Evolutionary conservation across 2,888 invertebrate genomes (phyloP).

Genomic region (Crocallis elinguaria): DNA sequence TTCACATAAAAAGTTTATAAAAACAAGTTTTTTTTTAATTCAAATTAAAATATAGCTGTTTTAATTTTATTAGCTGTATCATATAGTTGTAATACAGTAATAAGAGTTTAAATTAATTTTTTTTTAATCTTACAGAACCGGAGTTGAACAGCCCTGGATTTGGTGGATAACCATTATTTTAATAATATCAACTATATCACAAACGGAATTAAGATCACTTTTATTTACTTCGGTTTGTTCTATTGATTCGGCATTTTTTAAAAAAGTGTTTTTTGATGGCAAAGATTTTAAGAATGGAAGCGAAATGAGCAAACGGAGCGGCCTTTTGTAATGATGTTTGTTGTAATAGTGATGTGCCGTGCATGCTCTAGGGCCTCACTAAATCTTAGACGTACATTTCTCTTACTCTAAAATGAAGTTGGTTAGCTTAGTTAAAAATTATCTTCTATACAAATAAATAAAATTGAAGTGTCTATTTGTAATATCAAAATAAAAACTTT

Average conservation of each 20-base stretch:
- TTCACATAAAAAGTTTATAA: too few relatives aligned
- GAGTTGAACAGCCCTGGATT: conserved; percentile 4
- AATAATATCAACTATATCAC: conserved; percentile 1
- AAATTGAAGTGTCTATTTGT: too few relatives aligned
- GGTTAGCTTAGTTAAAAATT: too few relatives aligned
- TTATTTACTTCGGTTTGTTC: neutral
- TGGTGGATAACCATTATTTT: neutral
- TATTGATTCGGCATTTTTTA: conserved; percentile 16
- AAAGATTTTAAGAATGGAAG: conserved; percentile 39
- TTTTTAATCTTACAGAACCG: neutral
- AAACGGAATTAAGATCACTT: neutral
- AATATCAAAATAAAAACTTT: too few relatives aligned
- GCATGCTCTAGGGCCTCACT: neutral
- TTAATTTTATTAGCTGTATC: too few relatives aligned
- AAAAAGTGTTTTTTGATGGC: conserved; percentile 29
- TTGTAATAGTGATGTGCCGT: neutral
- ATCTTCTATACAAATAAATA: too few relatives aligned
- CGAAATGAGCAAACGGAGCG: conserved; percentile 41
- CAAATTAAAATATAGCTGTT: too few relatives aligned
- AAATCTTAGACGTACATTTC: neutral
- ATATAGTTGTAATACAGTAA: too few relatives aligned
- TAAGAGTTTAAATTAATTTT: too few relatives aligned
- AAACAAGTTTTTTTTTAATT: too few relatives aligned
- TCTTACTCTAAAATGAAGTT: too few relatives aligned
- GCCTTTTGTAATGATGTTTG: conserved; percentile 18